Base-by-base conservation (phyloP, 2,888 invertebrate genomes). In the Perithous albicinctus region DNA sequence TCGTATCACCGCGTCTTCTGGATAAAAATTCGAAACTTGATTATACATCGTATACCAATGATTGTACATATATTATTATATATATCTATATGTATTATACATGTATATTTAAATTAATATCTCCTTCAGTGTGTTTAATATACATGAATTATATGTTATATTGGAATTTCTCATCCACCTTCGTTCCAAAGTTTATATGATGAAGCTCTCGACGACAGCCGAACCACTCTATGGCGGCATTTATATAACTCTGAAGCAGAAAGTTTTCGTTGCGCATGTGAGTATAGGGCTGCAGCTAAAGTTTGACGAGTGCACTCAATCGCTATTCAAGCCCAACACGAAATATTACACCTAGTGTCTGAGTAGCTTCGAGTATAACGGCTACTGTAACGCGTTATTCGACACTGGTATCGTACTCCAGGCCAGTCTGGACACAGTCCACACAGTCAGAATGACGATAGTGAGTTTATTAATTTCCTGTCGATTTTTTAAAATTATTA, bases 251-350 rank as follows among this genome's bases (percentile, higher is more conserved):
- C 35, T 35, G 43, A 35, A 59, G n/a, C 12, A 46, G 23, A n/a
- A 51, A 15, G 26, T 38, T 38, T 51, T 26, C 63, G 38, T 26
- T 41, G 35, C 51, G 46, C 12, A 8, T 10, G 18, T 2, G 59
- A 35, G 7, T 35, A 1, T 15, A 35, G 0, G 12, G 15, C n/a
- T n/a, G 59, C 54, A 48, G 48, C 54, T 7, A 15, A 35, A 61
- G 35, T 20, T 61, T 48, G 26, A 26, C 48, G 72, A 70, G 66
- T 63, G 63, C 69, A 73, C 67, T 69, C 77, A 73, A 81, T 81
- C 77, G 73, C 43, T 54, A 73, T 73, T 73, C 81, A 69, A 64
- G 29, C 64, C 29, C 54, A 46, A 35, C 48, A 15, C 48, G 70
- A 70, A 70, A 70, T 70, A 70, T 56, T 18, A 70, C 56, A 70